Percentiles rank a stretch among this genome's conserved stretches.
Evolutionary conservation across 2,888 invertebrate species (phyloP).

Genomic region (Argynnis bischoffii): DNA sequence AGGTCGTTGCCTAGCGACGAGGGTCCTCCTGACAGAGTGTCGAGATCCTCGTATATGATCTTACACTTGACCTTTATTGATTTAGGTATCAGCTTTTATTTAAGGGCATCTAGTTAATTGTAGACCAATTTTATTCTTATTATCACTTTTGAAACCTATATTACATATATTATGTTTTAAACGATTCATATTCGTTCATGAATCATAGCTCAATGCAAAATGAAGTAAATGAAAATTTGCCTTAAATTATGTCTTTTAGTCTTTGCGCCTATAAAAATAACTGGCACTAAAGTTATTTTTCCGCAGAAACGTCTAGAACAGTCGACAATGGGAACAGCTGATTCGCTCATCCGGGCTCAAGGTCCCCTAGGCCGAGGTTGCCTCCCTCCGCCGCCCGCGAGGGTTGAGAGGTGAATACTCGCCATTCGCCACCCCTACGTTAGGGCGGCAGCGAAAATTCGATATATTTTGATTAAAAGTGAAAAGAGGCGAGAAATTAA

Average conservation of each 20-base stretch:
- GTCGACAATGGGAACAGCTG: constrained; percentile 67
- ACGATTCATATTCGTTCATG: too few relatives aligned
- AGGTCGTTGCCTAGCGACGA: constrained; percentile 44
- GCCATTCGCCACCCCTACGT: constrained; percentile 16
- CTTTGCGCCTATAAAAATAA: constrained; percentile 20
- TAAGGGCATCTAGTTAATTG: too few relatives aligned
- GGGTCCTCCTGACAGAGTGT: neutral
- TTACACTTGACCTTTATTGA: constrained; percentile 17
- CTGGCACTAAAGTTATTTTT: constrained; percentile 27
- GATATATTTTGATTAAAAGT: constrained; percentile 38
- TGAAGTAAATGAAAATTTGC: constrained; percentile 19
- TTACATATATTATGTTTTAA: too few relatives aligned
- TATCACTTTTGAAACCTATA: too few relatives aligned
- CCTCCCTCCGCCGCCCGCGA: constrained; percentile 39
- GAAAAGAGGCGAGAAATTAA: constrained; percentile 23
- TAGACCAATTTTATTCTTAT: neutral
- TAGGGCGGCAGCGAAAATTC: constrained; percentile 34
- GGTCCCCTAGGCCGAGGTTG: constrained; percentile 56
- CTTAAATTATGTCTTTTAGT: constrained; percentile 24
- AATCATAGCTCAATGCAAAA: neutral
- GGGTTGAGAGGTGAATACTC: constrained; percentile 31
- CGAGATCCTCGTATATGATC: constrained; percentile 2
- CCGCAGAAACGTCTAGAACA: constrained; percentile 32
- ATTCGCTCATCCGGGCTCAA: constrained; percentile 60
- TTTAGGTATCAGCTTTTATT: neutral